Percentiles rank a stretch among this genome's conserved stretches.
Conservation (phyloP, 2,113 vertebrate species). For the Struthidea cinerea region DNA sequence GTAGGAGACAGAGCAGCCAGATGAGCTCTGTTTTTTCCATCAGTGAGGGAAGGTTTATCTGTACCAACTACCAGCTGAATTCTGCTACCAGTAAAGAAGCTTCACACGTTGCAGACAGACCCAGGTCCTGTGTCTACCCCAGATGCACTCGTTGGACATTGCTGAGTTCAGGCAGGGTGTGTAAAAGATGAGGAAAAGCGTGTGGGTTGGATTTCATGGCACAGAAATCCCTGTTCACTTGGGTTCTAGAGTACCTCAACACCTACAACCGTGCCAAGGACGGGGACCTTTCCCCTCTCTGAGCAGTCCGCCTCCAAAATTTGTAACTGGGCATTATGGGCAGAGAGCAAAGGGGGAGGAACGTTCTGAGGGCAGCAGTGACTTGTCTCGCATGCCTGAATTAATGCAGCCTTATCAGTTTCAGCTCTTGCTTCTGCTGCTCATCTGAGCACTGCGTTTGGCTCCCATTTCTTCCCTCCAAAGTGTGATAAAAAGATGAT, state of each 20-base stretch:
- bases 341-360: neutral
- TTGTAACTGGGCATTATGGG: neutral
- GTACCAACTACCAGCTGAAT: neutral
- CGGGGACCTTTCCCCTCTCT: too few relatives aligned
- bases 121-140: neutral
- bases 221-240: neutral
- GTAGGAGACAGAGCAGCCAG: neutral
- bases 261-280: neutral
- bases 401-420: neutral
- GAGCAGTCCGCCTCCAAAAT: neutral
- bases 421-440: neutral
- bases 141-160: fast-evolving
- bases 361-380: neutral
- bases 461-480: neutral
- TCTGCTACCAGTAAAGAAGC: neutral
- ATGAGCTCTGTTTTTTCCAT: neutral
- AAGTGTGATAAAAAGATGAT: constrained; percentile 6
- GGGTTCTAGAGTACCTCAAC: neutral
- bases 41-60: neutral
- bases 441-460: neutral
- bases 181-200: neutral
- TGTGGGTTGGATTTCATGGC: neutral
- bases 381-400: neutral
- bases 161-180: neutral
- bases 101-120: neutral